Evolutionary conservation across 2,888 invertebrate species (phyloP).

Genomic region (Dromius quadrimaculatus): DNA sequence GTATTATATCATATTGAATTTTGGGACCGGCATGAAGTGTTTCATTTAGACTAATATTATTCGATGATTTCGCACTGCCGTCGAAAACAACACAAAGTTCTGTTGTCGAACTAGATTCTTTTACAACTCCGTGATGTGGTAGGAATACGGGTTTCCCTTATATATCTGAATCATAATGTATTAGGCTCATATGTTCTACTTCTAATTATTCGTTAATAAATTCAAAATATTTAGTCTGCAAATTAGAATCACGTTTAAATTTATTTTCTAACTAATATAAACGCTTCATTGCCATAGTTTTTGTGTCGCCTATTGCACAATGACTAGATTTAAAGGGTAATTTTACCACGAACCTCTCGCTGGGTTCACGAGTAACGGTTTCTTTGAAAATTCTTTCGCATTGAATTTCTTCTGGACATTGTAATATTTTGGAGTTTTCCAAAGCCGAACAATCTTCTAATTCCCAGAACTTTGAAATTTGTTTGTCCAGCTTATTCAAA

Average conservation of each 20-base stretch:
- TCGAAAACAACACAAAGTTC: too few species aligned
- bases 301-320: too few species aligned
- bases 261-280: too few species aligned
- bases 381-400: not conserved
- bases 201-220: slow-evolving; percentile 5
- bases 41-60: not conserved
- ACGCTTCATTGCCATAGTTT: too few species aligned
- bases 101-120: too few species aligned
- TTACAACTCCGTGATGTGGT: not conserved
- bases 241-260: not conserved
- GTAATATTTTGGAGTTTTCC: not conserved
- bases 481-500: too few species aligned
- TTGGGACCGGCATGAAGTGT: too few species aligned
- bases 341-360: too few species aligned
- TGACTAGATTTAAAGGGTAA: too few species aligned
- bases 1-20: slow-evolving; percentile 28
- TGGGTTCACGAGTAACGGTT: not conserved
- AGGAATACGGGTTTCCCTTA: not conserved
- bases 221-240: not conserved
- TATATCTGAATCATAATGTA: not conserved
- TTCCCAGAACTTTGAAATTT: slow-evolving; percentile 54
- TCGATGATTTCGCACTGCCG: not conserved
- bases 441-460: slow-evolving; percentile 54
- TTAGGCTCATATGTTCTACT: not conserved
- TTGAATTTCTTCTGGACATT: not conserved